phyloP scores from a whole-genome alignment of 2,797 vertebrate genomes.

The Myotis pilosus region DNA sequence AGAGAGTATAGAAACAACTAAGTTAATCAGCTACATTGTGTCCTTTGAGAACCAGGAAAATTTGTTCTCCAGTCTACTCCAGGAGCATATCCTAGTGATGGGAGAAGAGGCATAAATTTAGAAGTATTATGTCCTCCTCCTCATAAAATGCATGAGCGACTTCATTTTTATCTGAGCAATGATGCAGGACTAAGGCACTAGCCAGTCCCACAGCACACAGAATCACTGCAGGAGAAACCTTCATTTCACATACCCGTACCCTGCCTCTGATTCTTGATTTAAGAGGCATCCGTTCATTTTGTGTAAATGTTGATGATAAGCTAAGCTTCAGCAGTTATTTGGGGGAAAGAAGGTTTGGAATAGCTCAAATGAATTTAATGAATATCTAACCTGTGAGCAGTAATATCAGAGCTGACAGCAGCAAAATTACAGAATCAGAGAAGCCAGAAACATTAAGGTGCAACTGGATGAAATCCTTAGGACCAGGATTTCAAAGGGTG shows the following conservation, averaged over 20 bases:
- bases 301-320: constrained; percentile 67
- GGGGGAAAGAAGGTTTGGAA: constrained; percentile 54
- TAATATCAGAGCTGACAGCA: constrained; percentile 67
- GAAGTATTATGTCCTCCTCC: constrained; percentile 61
- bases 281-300: constrained; percentile 64
- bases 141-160: constrained; percentile 72
- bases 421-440: constrained; percentile 63
- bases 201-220: constrained; percentile 36
- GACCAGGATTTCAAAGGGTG: constrained; percentile 44
- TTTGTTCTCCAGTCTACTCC: constrained; percentile 57
- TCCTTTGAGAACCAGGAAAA: constrained; percentile 62
- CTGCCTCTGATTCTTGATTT: constrained; percentile 55
- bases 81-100: constrained; percentile 48
- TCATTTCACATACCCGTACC: constrained; percentile 51
- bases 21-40: constrained; percentile 72
- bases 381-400: constrained; percentile 69
- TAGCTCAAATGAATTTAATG: constrained; percentile 61
- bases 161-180: constrained; percentile 77
- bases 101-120: constrained; percentile 75
- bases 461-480: constrained; percentile 61
- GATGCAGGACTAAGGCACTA: constrained; percentile 65
- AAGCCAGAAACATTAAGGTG: constrained; percentile 56
- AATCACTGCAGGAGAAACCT: constrained; percentile 63
- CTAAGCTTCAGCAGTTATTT: constrained; percentile 60
- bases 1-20: constrained; percentile 67